Base-by-base conservation (phyloP, 1,140 invertebrate genomes). In the Sminthurides bifidus region DNA sequence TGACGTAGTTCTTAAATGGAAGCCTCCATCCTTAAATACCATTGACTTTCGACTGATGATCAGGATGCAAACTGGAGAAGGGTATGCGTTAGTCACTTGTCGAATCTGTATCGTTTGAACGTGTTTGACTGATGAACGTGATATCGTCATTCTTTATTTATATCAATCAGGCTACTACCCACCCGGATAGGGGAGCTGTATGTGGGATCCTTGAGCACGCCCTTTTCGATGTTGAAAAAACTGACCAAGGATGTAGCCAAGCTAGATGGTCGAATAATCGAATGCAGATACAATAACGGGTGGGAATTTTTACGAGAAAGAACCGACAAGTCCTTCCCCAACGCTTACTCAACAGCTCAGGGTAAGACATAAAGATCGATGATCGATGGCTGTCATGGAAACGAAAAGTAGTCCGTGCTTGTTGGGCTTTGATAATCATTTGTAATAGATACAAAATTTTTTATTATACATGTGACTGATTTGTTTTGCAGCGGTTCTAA, bases 261-360 rank as follows among this genome's bases (percentile, higher is more conserved):
- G 44, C 72, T 91, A 35, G 77, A 98, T 71, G 84, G 85, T 62
- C 95, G 95, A 73, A 98, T 99, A 43, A 83, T 99, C 35, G 96
- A 99, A 74, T 99, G 96, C 71, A 87, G 83, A 66, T 82, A 73
- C 64, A 66, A 65, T n/a, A 74, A 76, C 29, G 37, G 40, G 23
- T 99, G 96, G 96, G 77, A 84, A 40, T 96, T 94, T 68, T 92
- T 98, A 87, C 78, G 94, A 48, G 87, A 94, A 71, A 76, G 96
- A 66, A 94, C 85, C 0, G 96, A 99, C 71, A 99, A 99, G 74
- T 92, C 88, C 1, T 91, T 85, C 72, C 94, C 96, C 1, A 98
- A 99, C 72, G 84, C 83, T 50, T 83, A 72, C 52, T 78, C 74
- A 2, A 96, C 92, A 5, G 91, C 89, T 23, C 66, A 72, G 54